These are phyloP conservation scores for Latrodectus elegans DNA, from an alignment of 2,888 invertebrate species.

Conservation along the genomic window DNA sequence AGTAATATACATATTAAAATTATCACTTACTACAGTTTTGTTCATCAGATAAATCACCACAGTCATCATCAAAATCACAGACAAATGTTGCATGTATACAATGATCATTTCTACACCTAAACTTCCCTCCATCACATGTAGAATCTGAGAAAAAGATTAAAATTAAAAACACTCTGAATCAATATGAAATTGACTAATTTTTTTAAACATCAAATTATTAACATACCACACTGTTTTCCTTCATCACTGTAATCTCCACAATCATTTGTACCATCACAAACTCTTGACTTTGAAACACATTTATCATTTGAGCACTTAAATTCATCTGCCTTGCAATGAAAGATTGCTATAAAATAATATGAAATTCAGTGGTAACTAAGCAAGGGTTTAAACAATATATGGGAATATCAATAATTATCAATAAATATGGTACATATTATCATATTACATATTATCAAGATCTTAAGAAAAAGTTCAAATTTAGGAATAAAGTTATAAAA, in stretches of 20 bases:
- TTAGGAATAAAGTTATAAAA: neutral
- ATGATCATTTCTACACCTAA: slow-evolving; percentile 71
- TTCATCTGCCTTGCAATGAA: slow-evolving; percentile 51
- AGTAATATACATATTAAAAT: too few relatives aligned
- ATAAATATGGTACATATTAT: neutral
- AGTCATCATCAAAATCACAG: slow-evolving; percentile 75
- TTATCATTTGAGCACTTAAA: slow-evolving; percentile 56
- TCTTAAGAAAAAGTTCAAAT: neutral
- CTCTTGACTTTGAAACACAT: slow-evolving; percentile 80
- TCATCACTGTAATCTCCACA: slow-evolving; percentile 70
- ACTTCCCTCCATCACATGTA: slow-evolving; percentile 67
- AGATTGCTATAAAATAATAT: slow-evolving; percentile 18
- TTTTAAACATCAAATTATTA: neutral
- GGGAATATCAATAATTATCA: neutral
- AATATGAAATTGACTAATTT: neutral
- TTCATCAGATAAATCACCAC: slow-evolving; percentile 72
- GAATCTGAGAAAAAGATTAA: slow-evolving; percentile 40
- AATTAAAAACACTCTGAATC: neutral
- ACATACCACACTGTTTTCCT: slow-evolving; percentile 63
- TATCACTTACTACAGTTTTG: slow-evolving; percentile 68
- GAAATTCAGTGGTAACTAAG: neutral
- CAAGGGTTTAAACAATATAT: neutral
- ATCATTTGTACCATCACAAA: slow-evolving; percentile 78
- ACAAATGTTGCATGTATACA: slow-evolving; percentile 78
- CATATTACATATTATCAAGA: neutral